Base-by-base conservation (phyloP, 2,113 vertebrate genomes). In the Odobenus rosmarus region DNA sequence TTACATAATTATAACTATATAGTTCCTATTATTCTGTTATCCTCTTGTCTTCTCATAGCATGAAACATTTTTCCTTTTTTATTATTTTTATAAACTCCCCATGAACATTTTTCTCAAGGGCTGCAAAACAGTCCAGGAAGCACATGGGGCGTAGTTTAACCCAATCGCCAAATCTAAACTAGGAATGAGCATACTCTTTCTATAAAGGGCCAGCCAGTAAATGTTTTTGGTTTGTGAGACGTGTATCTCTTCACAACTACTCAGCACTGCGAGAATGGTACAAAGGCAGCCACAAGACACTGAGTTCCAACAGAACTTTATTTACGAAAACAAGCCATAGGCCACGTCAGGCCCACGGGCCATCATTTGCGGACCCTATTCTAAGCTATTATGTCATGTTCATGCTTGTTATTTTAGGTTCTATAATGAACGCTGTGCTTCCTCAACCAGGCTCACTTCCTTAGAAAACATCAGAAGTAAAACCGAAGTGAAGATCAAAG, bases 281-380 rank as follows among this genome's bases (percentile, higher is more conserved):
- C 23, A 57, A 77, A 61, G 18, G 18, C 36, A 36, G 28, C 24
- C 36, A n/a, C 7, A 10, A 76, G 14, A 46, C 46, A 46, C 21
- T 88, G 21, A 69, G 39, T 88, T 92, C 51, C 49, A 71, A 77
- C 77, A 88, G 82, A 83, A 77, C 83, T 83, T 72, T 57, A 91
- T 74, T 76, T 53, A 36, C 21, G 57, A 89, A 62, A 57, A 55
- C 24, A 31, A 88, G 42, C 57, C 55, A 13, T 24, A 33, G 39
- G 12, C 3, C 59, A 15, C 3, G 49, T 92, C 49, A 62, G 92
- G 12, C n/a, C 26, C 13, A 39, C 4, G 59, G 11, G 19, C 13
- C 80, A 9, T 24, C 7, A 14, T 67, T 61, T 39, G 11, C 39
- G 31, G 59, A 85, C 23, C 33, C 15, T 46, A 12, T 61, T 51